Percentiles rank a stretch among this genome's conserved stretches.
Evolutionary conservation across 1,140 invertebrate species (phyloP).

Genomic region (Caenorhabditis tropicalis): DNA sequence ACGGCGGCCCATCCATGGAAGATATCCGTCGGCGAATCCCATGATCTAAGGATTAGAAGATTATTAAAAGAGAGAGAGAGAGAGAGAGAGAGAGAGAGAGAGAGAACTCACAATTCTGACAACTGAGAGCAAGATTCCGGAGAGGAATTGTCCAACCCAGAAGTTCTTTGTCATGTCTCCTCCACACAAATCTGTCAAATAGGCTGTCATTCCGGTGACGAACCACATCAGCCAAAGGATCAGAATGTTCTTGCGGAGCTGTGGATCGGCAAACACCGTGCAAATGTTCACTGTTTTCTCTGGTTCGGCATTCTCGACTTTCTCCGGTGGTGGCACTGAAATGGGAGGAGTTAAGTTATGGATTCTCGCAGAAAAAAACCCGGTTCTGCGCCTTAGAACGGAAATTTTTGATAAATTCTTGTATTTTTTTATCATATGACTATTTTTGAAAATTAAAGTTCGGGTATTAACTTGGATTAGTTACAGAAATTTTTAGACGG

Average conservation of each 20-base stretch:
- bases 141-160: slow-evolving; percentile 54
- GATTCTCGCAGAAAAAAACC: not conserved
- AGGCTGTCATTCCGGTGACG: slow-evolving; percentile 43
- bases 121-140: slow-evolving; percentile 46
- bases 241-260: slow-evolving; percentile 46
- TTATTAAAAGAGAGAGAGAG: too few species aligned
- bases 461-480: not conserved
- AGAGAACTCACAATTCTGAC: slow-evolving; percentile 45
- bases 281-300: slow-evolving; percentile 40
- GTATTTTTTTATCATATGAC: too few species aligned
- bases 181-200: slow-evolving; percentile 47
- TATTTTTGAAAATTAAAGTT: not conserved
- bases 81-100: too few species aligned
- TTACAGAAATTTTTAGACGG: too few species aligned
- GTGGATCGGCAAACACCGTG: slow-evolving; percentile 39
- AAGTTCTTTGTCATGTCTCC: slow-evolving; percentile 55
- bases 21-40: slow-evolving; percentile 47
- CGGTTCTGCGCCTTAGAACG: slow-evolving; percentile 10
- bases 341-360: not conserved
- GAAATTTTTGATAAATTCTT: too few species aligned
- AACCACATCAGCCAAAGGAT: slow-evolving; percentile 48
- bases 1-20: slow-evolving; percentile 54
- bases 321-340: slow-evolving; percentile 29
- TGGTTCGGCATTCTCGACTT: not conserved
- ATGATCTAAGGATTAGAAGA: slow-evolving; percentile 7